Conservation (phyloP, 2,797 vertebrate genomes). For the Neosilurus hyrtlii region DNA sequence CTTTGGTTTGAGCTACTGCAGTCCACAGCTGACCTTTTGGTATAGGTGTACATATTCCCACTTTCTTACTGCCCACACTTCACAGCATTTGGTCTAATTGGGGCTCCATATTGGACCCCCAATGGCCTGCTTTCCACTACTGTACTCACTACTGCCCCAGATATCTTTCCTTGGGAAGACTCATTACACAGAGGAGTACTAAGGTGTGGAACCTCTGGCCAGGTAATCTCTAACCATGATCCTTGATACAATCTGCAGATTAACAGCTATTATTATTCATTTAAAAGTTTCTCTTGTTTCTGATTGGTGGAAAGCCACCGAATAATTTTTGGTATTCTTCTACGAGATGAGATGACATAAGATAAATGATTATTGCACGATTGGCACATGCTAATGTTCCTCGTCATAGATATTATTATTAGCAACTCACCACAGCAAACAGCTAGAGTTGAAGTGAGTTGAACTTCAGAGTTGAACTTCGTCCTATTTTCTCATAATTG, state of each 20-base stretch:
- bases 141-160: too few species aligned
- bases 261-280: not conserved
- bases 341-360: too few species aligned
- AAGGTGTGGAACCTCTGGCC: not conserved
- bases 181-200: not conserved
- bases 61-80: not conserved
- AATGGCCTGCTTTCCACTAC: not conserved
- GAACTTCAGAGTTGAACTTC: too few species aligned
- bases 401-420: too few species aligned
- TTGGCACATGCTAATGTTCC: too few species aligned
- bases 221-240: not conserved
- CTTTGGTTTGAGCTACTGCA: not conserved
- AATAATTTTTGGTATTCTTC: too few species aligned
- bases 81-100: not conserved
- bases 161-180: not conserved
- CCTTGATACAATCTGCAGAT: not conserved
- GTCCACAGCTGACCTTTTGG: not conserved
- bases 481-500: too few species aligned
- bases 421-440: too few species aligned
- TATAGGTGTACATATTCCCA: not conserved
- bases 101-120: not conserved
- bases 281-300: too few species aligned
- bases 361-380: too few species aligned
- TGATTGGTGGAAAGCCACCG: too few species aligned
- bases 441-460: too few species aligned